These are phyloP conservation scores for Trisateles emortualis DNA, from an alignment of 2,888 invertebrate genomes.

Conservation along the genomic window DNA sequence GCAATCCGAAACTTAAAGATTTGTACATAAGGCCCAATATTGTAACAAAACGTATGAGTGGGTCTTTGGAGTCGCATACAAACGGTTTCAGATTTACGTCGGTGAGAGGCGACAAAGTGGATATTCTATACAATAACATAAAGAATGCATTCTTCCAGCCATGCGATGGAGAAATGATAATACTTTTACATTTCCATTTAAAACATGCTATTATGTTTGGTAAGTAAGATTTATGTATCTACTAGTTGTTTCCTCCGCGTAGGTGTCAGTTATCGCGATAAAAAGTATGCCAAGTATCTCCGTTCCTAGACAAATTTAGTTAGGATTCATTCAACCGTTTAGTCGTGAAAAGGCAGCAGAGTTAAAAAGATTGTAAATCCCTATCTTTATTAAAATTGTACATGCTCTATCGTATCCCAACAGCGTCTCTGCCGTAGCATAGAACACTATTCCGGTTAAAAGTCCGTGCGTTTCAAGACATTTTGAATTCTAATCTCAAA, in stretches of 20 bases:
- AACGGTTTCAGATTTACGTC: conserved; percentile 99
- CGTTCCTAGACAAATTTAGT: too few relatives aligned
- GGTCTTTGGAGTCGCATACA: conserved; percentile 96
- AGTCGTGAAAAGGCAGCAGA: too few relatives aligned
- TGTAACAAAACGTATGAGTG: conserved; percentile 98
- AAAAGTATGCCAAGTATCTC: too few relatives aligned
- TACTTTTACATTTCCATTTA: conserved; percentile 98
- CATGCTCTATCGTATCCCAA: too few relatives aligned
- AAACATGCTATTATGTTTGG: conserved; percentile 99
- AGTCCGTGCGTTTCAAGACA: too few relatives aligned
- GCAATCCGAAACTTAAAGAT: conserved; percentile 99
- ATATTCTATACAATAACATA: conserved; percentile 99
- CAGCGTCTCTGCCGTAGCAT: too few relatives aligned
- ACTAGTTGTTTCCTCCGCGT: background rate
- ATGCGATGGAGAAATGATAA: conserved; percentile 99
- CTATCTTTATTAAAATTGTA: too few relatives aligned
- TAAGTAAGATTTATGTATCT: conserved; percentile 54
- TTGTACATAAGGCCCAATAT: conserved; percentile 99
- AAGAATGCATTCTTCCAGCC: conserved; percentile 99
- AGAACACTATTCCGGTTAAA: too few relatives aligned
- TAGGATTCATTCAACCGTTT: too few relatives aligned
- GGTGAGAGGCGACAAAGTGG: conserved; percentile 99
- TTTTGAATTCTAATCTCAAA: too few relatives aligned
- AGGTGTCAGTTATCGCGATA: too few relatives aligned
- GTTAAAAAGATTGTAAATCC: too few relatives aligned